Conservation (phyloP, 2,113 vertebrate species). For the Erinaceus europaeus region DNA sequence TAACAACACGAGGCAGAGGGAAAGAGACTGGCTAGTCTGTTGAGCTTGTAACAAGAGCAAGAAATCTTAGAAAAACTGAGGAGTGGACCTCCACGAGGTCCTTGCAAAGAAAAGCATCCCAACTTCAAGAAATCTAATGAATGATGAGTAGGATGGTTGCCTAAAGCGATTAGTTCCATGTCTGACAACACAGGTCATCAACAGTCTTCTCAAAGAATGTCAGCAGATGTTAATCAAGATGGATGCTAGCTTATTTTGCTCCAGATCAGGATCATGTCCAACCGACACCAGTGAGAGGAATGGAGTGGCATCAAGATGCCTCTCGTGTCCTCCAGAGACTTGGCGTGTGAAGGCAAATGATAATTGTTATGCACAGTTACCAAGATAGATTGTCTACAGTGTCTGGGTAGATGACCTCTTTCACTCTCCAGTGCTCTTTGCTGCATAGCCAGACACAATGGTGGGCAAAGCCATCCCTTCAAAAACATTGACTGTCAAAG, state of each 20-base stretch:
- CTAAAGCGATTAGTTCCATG: not conserved
- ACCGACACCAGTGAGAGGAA: not conserved
- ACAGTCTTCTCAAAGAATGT: constrained; percentile 32
- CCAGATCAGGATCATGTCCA: too few species aligned
- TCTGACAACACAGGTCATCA: not conserved
- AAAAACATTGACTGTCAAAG: constrained; percentile 46
- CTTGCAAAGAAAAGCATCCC: not conserved
- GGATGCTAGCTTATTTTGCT: constrained; percentile 38
- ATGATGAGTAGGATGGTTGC: not conserved
- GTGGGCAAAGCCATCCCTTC: constrained; percentile 44
- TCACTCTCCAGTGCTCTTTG: constrained; percentile 30
- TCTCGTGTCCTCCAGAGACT: not conserved
- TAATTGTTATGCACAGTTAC: constrained; percentile 55
- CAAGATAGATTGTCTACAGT: constrained; percentile 2
- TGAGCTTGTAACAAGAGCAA: not conserved
- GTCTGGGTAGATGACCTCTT: constrained; percentile 47
- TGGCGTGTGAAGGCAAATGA: constrained; percentile 20
- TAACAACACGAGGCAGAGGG: not conserved
- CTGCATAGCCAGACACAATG: not conserved
- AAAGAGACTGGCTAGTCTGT: not conserved
- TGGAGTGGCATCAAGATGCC: not conserved
- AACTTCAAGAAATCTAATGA: not conserved
- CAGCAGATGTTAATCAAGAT: constrained; percentile 51
- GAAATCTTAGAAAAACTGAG: not conserved
- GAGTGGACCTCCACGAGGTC: not conserved